phyloP scores from a whole-genome alignment of 2,113 vertebrate species.

The Mormyrus lacerda region DNA sequence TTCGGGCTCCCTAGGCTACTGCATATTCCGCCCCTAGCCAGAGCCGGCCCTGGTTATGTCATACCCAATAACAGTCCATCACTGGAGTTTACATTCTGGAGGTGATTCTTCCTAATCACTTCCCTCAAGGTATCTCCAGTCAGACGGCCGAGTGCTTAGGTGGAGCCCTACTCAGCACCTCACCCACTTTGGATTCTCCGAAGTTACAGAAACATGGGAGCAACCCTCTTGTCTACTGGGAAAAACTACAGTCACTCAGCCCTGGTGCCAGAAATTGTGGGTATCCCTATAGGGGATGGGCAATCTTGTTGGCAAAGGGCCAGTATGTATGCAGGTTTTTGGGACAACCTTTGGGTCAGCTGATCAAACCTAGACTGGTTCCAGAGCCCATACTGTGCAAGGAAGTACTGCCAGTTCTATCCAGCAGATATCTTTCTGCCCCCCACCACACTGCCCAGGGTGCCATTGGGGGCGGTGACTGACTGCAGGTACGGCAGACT shows the following conservation, averaged over 20 bases:
- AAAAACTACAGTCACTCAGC: background rate
- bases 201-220: background rate
- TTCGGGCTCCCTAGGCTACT: background rate
- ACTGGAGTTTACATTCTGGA: background rate
- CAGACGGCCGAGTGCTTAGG: background rate
- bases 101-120: background rate
- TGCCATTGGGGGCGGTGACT: background rate
- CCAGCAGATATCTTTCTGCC: background rate
- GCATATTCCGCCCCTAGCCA: background rate
- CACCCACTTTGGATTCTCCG: background rate
- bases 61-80: background rate
- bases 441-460: background rate
- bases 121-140: background rate
- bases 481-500: background rate
- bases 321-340: background rate
- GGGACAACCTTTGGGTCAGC: background rate
- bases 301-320: background rate
- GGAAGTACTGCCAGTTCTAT: background rate
- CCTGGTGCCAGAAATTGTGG: background rate
- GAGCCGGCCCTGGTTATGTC: background rate
- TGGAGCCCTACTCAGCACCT: background rate
- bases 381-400: background rate
- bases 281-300: background rate
- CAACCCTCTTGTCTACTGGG: background rate
- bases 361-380: background rate